A percentile compares a stretch with the other conserved stretches of the same genome.
Conservation (phyloP, 2,113 vertebrate genomes). For the Hippolais icterina region DNA sequence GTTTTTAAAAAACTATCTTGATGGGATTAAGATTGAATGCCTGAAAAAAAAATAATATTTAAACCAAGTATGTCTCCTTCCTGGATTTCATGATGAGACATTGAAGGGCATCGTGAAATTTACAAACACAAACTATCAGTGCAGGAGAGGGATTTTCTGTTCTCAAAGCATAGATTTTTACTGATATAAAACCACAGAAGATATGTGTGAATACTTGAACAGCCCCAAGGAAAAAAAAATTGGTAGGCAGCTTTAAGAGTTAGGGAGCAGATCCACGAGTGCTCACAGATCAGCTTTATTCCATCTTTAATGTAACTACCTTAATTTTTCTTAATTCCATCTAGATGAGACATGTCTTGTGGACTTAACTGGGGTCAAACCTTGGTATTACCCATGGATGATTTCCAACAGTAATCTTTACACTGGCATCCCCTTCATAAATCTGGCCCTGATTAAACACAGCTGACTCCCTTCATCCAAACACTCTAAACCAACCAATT, state of each 20-base stretch:
- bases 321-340: constrained; percentile 19
- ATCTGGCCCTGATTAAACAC: constrained; percentile 2
- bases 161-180: not conserved
- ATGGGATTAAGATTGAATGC: not conserved
- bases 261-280: not conserved
- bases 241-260: not conserved
- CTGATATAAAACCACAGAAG: not conserved
- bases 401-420: constrained; percentile 46
- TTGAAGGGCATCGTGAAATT: not conserved
- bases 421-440: constrained; percentile 4
- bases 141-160: not conserved
- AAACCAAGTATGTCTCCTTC: not conserved
- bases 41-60: not conserved
- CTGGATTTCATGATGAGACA: not conserved
- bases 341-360: constrained; percentile 7
- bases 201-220: not conserved
- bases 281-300: not conserved
- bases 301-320: not conserved
- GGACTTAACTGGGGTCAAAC: constrained; percentile 10
- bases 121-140: not conserved
- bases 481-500: not conserved
- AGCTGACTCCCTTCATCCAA: constrained; percentile 29
- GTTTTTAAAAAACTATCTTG: not conserved
- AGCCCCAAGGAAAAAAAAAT: not conserved
- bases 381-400: not conserved